phyloP scores from a whole-genome alignment of 2,113 vertebrate genomes.

The Toxotes jaculatrix region DNA sequence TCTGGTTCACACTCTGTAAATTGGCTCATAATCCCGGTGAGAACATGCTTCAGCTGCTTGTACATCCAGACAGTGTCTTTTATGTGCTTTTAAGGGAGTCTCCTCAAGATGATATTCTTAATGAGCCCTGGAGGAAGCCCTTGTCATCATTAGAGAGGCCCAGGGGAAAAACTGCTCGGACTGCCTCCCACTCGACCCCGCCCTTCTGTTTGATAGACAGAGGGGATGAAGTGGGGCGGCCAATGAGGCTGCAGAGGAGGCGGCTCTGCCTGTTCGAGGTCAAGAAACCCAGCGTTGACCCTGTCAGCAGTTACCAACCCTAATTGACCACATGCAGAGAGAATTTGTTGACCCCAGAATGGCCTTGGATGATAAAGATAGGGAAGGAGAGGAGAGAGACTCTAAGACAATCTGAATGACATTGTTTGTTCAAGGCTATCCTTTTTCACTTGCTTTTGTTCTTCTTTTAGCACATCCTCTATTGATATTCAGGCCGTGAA shows the following conservation, averaged over 20 bases:
- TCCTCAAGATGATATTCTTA: constrained; percentile 69
- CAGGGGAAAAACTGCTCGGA: constrained; percentile 13
- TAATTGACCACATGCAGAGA: constrained; percentile 51
- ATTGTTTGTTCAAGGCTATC: constrained; percentile 8
- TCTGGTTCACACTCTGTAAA: constrained; percentile 68
- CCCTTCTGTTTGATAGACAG: constrained; percentile 31
- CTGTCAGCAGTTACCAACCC: constrained; percentile 21
- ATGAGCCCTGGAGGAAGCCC: constrained; percentile 71
- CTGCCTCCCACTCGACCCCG: constrained; percentile 36
- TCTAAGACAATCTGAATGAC: constrained; percentile 6
- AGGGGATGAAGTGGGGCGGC: not conserved
- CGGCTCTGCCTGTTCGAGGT: constrained; percentile 24
- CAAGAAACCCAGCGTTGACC: constrained; percentile 28
- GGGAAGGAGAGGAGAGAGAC: not conserved
- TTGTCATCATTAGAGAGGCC: constrained; percentile 68
- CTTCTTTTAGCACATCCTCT: not conserved
- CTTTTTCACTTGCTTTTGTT: not conserved
- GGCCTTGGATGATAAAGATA: constrained; percentile 18
- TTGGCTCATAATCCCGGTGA: constrained; percentile 68
- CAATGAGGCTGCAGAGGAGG: constrained; percentile 24
- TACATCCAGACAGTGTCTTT: constrained; percentile 63
- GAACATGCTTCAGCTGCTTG: constrained; percentile 58
- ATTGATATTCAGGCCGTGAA: constrained; percentile 11
- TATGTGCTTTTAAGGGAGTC: constrained; percentile 75
- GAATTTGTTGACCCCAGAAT: constrained; percentile 27